Evolutionary conservation across 2,888 invertebrate genomes (phyloP).

Genomic region (Chrysolina oricalcia): DNA sequence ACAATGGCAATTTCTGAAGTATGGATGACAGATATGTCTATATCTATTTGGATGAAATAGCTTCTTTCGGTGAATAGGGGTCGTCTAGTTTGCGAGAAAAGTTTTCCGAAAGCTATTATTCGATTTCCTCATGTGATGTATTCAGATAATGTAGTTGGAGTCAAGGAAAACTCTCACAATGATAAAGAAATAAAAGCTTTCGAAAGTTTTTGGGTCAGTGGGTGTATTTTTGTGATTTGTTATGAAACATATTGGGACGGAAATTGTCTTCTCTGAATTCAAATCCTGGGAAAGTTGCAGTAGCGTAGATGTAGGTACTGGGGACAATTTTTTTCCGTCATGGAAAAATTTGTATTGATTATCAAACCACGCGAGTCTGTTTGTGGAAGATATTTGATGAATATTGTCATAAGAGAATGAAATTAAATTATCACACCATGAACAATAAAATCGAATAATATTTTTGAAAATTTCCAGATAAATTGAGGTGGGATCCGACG

Average conservation of each 20-base stretch:
- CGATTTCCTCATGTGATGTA: slow-evolving; percentile 15
- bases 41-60: background rate
- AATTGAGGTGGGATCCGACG: no score
- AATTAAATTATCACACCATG: no score
- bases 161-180: slow-evolving; percentile 8
- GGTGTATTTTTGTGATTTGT: background rate
- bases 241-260: background rate
- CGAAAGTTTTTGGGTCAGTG: background rate
- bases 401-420: no score
- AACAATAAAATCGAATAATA: no score
- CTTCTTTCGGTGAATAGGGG: background rate
- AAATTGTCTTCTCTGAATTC: background rate
- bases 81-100: slow-evolving; percentile 6
- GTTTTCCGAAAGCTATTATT: slow-evolving; percentile 5
- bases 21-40: slow-evolving; percentile 8
- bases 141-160: slow-evolving; percentile 11
- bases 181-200: slow-evolving; percentile 11
- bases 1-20: slow-evolving; percentile 7
- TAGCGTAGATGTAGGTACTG: no score
- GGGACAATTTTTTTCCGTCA: no score
- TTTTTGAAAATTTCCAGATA: no score
- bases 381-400: no score
- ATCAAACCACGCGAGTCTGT: no score
- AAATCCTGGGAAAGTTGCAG: background rate
- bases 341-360: no score